Evolutionary conservation across 2,888 invertebrate genomes (phyloP).

Genomic region (Mechanitis mazaeus): DNA sequence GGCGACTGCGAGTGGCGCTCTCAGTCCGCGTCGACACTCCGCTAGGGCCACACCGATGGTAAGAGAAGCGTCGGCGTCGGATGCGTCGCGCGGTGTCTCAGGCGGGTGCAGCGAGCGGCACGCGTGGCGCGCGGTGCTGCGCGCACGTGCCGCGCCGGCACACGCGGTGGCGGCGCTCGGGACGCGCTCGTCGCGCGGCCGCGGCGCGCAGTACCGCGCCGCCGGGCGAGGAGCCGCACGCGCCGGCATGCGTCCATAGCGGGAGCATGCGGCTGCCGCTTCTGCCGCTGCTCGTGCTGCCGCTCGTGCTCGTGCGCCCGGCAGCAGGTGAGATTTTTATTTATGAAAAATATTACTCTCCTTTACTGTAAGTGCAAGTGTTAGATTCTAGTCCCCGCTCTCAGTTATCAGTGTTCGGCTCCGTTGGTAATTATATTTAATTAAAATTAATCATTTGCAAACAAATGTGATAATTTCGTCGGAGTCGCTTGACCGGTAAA

Average conservation of each 20-base stretch:
- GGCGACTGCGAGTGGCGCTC: slow-evolving; percentile 35
- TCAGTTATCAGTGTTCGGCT: slow-evolving; percentile 19
- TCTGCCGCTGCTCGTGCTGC: slow-evolving; percentile 71
- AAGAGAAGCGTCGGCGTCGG: slow-evolving; percentile 29
- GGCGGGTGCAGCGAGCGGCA: slow-evolving; percentile 39
- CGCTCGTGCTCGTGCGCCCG: slow-evolving; percentile 70
- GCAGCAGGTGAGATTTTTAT: slow-evolving; percentile 58
- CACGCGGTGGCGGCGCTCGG: slow-evolving; percentile 37
- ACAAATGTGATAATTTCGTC: slow-evolving; percentile 39
- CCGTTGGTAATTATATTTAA: slow-evolving; percentile 34
- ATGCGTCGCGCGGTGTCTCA: slow-evolving; percentile 38
- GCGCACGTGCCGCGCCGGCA: slow-evolving; percentile 39
- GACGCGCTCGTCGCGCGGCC: slow-evolving; percentile 43
- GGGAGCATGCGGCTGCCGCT: slow-evolving; percentile 71
- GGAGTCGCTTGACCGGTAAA: slow-evolving; percentile 43
- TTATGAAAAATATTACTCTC: slow-evolving; percentile 4
- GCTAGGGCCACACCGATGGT: slow-evolving; percentile 51
- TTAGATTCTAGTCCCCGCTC: slow-evolving; percentile 5
- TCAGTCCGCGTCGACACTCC: slow-evolving; percentile 63
- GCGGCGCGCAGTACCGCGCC: slow-evolving; percentile 50
- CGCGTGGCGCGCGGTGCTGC: slow-evolving; percentile 41
- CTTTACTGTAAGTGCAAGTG: not conserved
- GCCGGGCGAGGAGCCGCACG: slow-evolving; percentile 46
- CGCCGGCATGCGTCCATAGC: slow-evolving; percentile 68
- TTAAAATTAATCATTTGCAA: slow-evolving; percentile 40